Percentiles rank a stretch among this genome's conserved stretches.
These are phyloP conservation scores for Chascanopsetta lugubris DNA, from an alignment of 2,113 vertebrate genomes.

Conservation along the genomic window DNA sequence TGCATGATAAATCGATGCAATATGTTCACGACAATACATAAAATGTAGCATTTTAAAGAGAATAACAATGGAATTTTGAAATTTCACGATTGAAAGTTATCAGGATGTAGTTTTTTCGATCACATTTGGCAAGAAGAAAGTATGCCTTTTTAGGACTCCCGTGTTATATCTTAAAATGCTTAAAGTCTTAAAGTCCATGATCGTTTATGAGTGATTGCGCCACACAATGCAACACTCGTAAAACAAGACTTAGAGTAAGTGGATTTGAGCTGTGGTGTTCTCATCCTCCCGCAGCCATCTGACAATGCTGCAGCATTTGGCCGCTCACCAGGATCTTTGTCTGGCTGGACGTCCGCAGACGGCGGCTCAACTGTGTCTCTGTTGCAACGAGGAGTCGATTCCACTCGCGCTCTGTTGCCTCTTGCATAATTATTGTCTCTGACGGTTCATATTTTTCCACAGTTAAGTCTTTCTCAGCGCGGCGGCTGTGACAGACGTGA, in stretches of 20 bases:
- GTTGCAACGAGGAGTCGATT: too few relatives aligned
- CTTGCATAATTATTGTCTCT: not conserved
- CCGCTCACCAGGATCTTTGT: not conserved
- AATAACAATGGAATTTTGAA: not conserved
- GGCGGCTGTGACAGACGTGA: not conserved
- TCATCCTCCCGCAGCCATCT: not conserved
- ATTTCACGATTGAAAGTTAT: not conserved
- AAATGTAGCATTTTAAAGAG: not conserved
- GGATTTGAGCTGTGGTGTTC: not conserved
- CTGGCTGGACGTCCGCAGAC: not conserved
- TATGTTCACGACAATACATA: not conserved
- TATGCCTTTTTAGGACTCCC: not conserved
- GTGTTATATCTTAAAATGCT: not conserved
- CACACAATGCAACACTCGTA: not conserved
- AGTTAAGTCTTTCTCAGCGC: not conserved
- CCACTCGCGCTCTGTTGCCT: not conserved
- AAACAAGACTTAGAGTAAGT: not conserved
- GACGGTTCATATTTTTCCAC: not conserved
- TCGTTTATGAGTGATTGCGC: not conserved
- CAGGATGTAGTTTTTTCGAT: not conserved
- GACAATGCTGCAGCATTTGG: not conserved
- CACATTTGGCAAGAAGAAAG: not conserved
- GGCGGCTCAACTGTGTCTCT: not conserved
- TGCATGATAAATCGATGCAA: not conserved
- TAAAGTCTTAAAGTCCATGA: not conserved